Percentiles rank a stretch among this genome's conserved stretches.
phyloP scores from a whole-genome alignment of 2,797 vertebrate species.

The Holocentrus rufus region DNA sequence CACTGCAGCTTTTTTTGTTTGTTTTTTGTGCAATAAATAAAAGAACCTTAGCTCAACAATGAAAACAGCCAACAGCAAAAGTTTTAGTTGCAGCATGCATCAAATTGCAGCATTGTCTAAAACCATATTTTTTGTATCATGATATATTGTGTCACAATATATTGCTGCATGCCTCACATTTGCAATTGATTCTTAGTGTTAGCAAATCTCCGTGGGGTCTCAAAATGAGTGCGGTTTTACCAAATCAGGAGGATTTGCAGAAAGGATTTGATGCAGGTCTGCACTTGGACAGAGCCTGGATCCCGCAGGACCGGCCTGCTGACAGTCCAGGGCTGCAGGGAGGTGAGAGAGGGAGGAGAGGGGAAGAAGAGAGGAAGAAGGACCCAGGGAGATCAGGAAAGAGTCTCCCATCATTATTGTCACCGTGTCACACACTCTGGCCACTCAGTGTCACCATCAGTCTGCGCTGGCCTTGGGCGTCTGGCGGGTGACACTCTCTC shows the following conservation, averaged over 20 bases:
- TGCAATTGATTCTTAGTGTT: no score
- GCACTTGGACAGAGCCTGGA: slow-evolving; percentile 35
- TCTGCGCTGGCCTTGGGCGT: slow-evolving; percentile 65
- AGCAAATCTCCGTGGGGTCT: not conserved
- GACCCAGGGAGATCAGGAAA: slow-evolving; percentile 49
- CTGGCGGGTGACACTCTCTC: slow-evolving; percentile 66
- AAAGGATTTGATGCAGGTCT: slow-evolving; percentile 44
- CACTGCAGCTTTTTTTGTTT: no score
- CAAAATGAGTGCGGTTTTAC: slow-evolving; percentile 2
- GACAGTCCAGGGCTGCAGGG: slow-evolving; percentile 30
- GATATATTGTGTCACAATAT: no score
- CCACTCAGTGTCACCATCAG: slow-evolving; percentile 70
- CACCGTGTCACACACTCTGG: slow-evolving; percentile 65
- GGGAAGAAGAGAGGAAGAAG: slow-evolving; percentile 41
- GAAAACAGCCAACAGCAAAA: no score
- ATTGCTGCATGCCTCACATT: no score
- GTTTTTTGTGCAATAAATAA: no score
- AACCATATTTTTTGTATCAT: no score
- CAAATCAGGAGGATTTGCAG: slow-evolving; percentile 25
- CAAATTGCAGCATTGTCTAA: no score
- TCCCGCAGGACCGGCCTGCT: slow-evolving; percentile 38
- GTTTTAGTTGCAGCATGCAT: no score
- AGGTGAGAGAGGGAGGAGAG: slow-evolving; percentile 40
- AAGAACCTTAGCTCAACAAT: no score
- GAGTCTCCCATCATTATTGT: slow-evolving; percentile 74